phyloP scores from a whole-genome alignment of 2,888 invertebrate genomes.

The Loripinus fragilis region DNA sequence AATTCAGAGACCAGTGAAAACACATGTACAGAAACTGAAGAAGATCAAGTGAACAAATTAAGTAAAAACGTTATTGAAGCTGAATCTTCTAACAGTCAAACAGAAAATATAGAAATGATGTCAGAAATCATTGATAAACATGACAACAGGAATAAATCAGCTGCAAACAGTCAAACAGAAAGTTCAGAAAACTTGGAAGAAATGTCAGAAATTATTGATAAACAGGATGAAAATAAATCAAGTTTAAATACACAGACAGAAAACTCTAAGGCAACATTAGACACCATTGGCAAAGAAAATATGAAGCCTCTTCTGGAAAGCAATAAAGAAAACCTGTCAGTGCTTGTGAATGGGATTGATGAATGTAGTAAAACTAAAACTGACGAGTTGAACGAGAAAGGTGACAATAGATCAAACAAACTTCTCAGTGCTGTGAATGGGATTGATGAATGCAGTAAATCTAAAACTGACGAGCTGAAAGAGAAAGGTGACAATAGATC shows the following conservation, averaged over 20 bases:
- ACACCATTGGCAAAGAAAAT: too few species aligned
- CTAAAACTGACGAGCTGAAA: neutral
- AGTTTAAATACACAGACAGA: neutral
- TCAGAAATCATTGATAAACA: conserved; percentile 10
- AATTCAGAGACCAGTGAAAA: neutral
- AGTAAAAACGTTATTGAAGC: too few species aligned
- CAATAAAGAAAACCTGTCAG: neutral
- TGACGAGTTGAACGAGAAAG: neutral
- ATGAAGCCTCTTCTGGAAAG: neutral
- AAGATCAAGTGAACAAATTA: too few species aligned
- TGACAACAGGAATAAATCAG: neutral
- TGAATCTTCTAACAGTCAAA: neutral
- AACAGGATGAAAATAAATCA: neutral
- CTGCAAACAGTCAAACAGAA: neutral
- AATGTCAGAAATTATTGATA: conserved; percentile 16
- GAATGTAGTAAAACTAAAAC: neutral
- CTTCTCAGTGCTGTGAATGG: neutral
- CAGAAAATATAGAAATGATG: conserved; percentile 2
- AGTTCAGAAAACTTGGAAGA: neutral
- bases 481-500: neutral
- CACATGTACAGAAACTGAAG: too few species aligned
- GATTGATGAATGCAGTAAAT: neutral
- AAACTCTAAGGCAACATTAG: too few species aligned
- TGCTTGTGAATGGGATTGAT: neutral
- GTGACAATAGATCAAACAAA: neutral